Conservation (phyloP, 2,888 invertebrate species). For the Silvanus unidentatus region DNA sequence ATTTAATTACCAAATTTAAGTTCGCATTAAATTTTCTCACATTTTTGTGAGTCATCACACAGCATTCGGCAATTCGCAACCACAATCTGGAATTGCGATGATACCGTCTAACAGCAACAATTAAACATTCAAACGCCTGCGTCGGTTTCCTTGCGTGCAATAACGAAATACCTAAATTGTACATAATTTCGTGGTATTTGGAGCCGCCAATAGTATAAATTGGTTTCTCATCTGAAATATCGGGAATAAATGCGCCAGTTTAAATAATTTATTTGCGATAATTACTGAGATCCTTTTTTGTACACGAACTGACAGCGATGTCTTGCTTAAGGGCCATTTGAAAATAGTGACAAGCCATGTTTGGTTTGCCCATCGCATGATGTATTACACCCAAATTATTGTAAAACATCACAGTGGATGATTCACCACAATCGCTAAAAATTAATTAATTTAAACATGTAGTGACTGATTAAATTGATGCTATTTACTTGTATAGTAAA, state of each 20-base stretch:
- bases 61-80: constrained; percentile 90
- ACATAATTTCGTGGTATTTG: constrained; percentile 61
- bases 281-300: constrained; percentile 32
- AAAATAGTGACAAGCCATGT: constrained; percentile 73
- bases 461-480: neutral
- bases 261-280: neutral
- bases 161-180: constrained; percentile 78
- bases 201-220: constrained; percentile 58
- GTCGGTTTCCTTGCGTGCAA: constrained; percentile 73
- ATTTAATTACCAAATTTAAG: constrained; percentile 1
- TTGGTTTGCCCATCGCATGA: constrained; percentile 73
- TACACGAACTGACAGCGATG: constrained; percentile 43
- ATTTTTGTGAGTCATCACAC: constrained; percentile 60
- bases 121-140: constrained; percentile 86
- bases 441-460: neutral
- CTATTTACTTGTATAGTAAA: constrained; percentile 46
- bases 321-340: constrained; percentile 75
- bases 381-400: constrained; percentile 81
- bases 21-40: constrained; percentile 30
- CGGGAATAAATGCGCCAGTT: neutral
- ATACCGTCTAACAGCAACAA: constrained; percentile 77
- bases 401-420: constrained; percentile 59
- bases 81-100: constrained; percentile 86
- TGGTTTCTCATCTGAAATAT: constrained; percentile 45
- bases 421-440: constrained; percentile 55